Percentiles rank a stretch among this genome's conserved stretches.
Conservation (phyloP, 2,797 vertebrate species). For the Lutjanus argentimaculatus region DNA sequence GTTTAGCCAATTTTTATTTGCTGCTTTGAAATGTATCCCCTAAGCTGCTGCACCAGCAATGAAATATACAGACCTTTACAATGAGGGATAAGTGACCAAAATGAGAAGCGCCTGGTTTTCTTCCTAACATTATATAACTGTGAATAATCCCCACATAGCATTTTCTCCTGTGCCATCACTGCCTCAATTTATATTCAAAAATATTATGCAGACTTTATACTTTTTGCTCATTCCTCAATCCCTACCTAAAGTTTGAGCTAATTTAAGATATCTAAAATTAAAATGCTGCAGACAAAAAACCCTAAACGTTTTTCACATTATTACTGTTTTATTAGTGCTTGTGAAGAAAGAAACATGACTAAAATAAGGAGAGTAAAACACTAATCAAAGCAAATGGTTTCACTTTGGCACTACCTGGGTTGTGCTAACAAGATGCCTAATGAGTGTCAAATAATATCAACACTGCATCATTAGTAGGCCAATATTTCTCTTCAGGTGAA, state of each 20-base stretch:
- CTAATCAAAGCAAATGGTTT: conserved; percentile 4
- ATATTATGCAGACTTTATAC: conserved; percentile 83
- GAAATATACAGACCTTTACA: conserved; percentile 90
- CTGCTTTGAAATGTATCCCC: conserved; percentile 92
- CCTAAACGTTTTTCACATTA: conserved; percentile 32
- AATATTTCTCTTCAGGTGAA: conserved; percentile 26
- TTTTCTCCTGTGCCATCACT: conserved; percentile 84
- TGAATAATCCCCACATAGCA: conserved; percentile 88
- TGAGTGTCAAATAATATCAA: conserved; percentile 14
- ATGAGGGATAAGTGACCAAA: conserved; percentile 91
- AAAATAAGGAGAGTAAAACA: conserved; percentile 13
- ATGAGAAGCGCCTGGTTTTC: conserved; percentile 89
- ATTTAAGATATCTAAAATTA: conserved; percentile 68
- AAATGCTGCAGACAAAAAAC: conserved; percentile 63
- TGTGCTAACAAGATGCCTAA: not conserved
- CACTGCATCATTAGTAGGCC: not conserved
- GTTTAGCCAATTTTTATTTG: conserved; percentile 93
- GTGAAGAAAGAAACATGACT: conserved; percentile 27
- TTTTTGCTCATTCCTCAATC: conserved; percentile 75
- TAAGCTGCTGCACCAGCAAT: conserved; percentile 89
- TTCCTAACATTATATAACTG: conserved; percentile 89
- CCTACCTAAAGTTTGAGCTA: conserved; percentile 77
- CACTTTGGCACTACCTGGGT: not conserved
- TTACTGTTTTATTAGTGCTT: conserved; percentile 42
- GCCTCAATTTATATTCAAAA: conserved; percentile 87